Percentiles rank a stretch among this genome's conserved stretches.
These are phyloP conservation scores for Erythrocercus mccallii DNA, from an alignment of 2,113 vertebrate genomes.

Conservation along the genomic window DNA sequence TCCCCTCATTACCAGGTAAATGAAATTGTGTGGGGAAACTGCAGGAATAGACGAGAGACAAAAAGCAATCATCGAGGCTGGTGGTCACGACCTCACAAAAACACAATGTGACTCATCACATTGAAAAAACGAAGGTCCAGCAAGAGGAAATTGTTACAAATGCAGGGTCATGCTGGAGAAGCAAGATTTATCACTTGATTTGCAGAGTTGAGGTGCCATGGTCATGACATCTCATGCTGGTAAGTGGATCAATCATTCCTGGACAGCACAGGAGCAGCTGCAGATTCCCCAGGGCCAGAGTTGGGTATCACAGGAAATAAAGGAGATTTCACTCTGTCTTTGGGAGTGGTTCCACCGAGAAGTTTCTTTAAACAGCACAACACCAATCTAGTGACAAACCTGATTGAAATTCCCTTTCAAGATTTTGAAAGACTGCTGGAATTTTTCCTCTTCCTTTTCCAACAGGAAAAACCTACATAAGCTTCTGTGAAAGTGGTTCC, in stretches of 20 bases:
- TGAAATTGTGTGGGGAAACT: not conserved
- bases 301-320: rapidly evolving
- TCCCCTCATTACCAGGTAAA: not conserved
- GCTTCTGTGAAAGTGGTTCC: not conserved
- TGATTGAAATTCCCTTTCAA: not conserved
- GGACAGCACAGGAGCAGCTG: not conserved
- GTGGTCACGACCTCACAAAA: not conserved
- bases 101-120: not conserved
- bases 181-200: not conserved
- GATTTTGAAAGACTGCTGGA: not conserved
- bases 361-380: not conserved
- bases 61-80: not conserved
- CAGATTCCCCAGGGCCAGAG: not conserved
- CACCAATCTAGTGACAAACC: not conserved
- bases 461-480: not conserved
- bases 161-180: not conserved
- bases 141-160: not conserved
- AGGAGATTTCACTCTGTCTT: not conserved
- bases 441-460: not conserved
- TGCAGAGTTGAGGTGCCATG: not conserved
- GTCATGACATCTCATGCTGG: not conserved
- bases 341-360: not conserved
- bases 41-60: not conserved
- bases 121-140: not conserved
- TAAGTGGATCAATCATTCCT: not conserved